phyloP scores from a whole-genome alignment of 2,113 vertebrate species.

The Cryptotis parvus region DNA sequence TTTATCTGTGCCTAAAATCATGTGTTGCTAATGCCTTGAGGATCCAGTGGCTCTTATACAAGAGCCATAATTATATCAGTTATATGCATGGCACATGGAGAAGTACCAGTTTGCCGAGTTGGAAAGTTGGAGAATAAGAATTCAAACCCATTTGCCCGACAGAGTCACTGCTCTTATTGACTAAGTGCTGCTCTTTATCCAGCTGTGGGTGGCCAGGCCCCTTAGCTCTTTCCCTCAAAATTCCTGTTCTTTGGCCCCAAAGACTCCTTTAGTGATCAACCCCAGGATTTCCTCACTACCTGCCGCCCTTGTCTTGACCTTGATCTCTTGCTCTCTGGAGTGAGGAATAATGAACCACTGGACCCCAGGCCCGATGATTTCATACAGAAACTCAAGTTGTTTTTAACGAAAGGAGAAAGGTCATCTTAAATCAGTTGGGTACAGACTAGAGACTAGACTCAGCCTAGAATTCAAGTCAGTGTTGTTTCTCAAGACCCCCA shows the following conservation, averaged over 20 bases:
- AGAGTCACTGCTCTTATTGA: neutral
- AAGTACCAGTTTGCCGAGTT: neutral
- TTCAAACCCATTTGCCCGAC: neutral
- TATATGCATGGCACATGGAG: neutral
- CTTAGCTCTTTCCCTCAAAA: neutral
- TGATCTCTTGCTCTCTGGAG: neutral
- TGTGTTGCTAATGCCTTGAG: neutral
- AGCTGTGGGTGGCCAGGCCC: too few relatives aligned
- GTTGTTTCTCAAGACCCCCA: neutral
- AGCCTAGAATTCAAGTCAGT: neutral
- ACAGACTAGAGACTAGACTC: neutral
- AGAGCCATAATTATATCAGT: neutral
- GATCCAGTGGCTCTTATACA: too few relatives aligned
- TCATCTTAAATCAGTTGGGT: neutral
- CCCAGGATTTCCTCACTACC: neutral
- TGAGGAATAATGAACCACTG: neutral
- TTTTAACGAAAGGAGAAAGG: neutral
- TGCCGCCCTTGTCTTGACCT: neutral
- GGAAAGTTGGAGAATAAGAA: neutral
- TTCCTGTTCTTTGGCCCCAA: neutral
- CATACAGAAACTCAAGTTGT: neutral
- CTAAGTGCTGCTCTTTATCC: neutral
- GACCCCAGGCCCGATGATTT: neutral
- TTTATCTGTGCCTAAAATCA: neutral
- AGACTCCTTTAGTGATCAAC: neutral